A percentile compares a stretch with the other conserved stretches of the same genome.
Conservation (phyloP, 2,113 vertebrate species). For the Corvus cornix region DNA sequence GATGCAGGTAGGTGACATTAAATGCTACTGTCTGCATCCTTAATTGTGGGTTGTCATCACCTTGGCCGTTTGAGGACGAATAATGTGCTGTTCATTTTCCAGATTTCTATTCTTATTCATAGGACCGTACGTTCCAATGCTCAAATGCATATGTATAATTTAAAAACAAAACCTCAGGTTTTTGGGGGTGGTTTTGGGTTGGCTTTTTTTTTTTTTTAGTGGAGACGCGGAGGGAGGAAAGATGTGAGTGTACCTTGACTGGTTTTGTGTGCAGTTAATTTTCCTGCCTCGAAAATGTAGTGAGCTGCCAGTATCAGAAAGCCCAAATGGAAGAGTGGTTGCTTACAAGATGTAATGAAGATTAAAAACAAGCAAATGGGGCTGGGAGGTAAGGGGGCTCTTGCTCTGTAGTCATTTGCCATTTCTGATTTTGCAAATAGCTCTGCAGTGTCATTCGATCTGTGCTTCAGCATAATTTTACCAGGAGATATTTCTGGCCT, state of each 20-base stretch:
- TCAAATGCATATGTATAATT: background rate
- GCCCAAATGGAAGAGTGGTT: background rate
- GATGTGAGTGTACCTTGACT: background rate
- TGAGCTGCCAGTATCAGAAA: background rate
- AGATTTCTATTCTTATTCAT: slow-evolving; percentile 15
- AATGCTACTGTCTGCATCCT: slow-evolving; percentile 61
- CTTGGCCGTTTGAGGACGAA: slow-evolving; percentile 32
- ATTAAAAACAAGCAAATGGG: slow-evolving; percentile 32
- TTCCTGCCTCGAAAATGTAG: background rate
- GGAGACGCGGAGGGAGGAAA: background rate
- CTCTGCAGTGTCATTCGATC: background rate
- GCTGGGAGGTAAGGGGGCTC: background rate
- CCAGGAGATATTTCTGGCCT: slow-evolving; percentile 62
- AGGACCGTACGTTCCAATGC: background rate
- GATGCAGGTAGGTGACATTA: slow-evolving; percentile 65
- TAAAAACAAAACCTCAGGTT: background rate
- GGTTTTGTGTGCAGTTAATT: slow-evolving; percentile 1
- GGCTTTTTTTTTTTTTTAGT: background rate
- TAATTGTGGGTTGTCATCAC: slow-evolving; percentile 68
- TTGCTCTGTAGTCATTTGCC: background rate
- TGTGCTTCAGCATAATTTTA: slow-evolving; percentile 46
- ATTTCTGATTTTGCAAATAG: slow-evolving; percentile 44
- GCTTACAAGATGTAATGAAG: slow-evolving; percentile 24
- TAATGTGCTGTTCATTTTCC: slow-evolving; percentile 39
- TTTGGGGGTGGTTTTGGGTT: accelerated